These are phyloP conservation scores for Conops quadrifasciatus DNA, from an alignment of 2,888 invertebrate genomes.

Conservation along the genomic window DNA sequence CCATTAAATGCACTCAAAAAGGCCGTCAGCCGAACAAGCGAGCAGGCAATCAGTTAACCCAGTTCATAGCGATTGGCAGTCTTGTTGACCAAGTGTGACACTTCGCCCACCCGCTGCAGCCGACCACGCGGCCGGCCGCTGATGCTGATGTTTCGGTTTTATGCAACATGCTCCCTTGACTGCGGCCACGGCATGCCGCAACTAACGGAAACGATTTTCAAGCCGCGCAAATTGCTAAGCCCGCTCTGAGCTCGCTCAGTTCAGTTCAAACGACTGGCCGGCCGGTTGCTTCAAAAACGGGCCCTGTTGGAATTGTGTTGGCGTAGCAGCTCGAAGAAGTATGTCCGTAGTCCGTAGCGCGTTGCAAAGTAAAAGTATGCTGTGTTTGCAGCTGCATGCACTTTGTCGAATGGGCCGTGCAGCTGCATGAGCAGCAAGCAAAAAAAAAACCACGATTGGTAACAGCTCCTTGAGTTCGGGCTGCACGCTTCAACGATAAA, in stretches of 20 bases:
- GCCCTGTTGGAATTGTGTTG: conserved; percentile 22
- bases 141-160: background rate
- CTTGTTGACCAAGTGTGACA: conserved; percentile 21
- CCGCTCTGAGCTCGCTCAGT: background rate
- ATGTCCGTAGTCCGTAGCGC: too few species aligned
- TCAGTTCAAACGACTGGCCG: background rate
- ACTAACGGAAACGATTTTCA: background rate
- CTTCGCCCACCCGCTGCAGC: background rate
- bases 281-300: background rate
- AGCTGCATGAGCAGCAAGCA: background rate
- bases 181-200: conserved; percentile 1
- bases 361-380: background rate
- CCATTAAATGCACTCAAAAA: conserved; percentile 16
- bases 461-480: background rate
- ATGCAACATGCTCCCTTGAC: conserved; percentile 3
- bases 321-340: background rate
- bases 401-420: background rate
- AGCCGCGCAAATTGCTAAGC: background rate
- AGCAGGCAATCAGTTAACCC: conserved; percentile 29
- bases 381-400: conserved; percentile 3
- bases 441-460: background rate
- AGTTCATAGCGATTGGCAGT: conserved; percentile 16
- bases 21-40: background rate
- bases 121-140: background rate
- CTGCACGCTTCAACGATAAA: background rate